Base-by-base conservation (phyloP, 1,140 invertebrate species). In the Asbolus verrucosus region DNA sequence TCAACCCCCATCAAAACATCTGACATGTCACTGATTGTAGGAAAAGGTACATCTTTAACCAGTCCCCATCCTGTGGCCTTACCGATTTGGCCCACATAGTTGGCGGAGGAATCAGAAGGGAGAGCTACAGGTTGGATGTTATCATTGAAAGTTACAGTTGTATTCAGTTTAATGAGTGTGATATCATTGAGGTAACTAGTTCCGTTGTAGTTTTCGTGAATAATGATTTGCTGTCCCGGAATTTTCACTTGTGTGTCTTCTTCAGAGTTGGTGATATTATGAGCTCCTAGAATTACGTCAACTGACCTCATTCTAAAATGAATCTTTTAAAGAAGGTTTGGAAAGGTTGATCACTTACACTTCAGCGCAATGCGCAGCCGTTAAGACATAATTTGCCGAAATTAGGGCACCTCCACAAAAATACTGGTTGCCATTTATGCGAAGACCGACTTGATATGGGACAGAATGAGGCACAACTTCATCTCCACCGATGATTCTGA, bases 341-440 rank as follows among this genome's bases (percentile, higher is more conserved):
- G 11, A 18, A 61, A 69, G 16, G 41, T 15, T 11, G 1, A 38
- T 14, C 1, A 62, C 54, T 67, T 73, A 75, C 73, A 11, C 62
- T 13, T 27, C 31, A 24, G 75, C 80, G 67, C 86, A 87, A 76
- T 92, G 90, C 30, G 88, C 88, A 2, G 88, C 89, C 1, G 89
- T 91, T 2, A 91, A 77, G 5, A 91, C 86, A 6, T 88, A 85
- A 31, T 81, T 81, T 8, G 83, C 81, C 66, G 89, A 87, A 68
- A 92, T 89, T 1, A 92, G 75, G 3, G 89, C 83, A 13, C 87
- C 90, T 1, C 90, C 90, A 73, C 90, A 91, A 73, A 87, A 86
- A 68, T 83, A 83, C n/a, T n/a, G n/a, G 30, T 41, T 43, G 15
- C 39, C 24, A 11, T 67, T 65, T 16, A 67, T 71, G n/a, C 33